These are phyloP conservation scores for Lasioglossum calceatum DNA, from an alignment of 2,888 invertebrate genomes.

Conservation along the genomic window DNA sequence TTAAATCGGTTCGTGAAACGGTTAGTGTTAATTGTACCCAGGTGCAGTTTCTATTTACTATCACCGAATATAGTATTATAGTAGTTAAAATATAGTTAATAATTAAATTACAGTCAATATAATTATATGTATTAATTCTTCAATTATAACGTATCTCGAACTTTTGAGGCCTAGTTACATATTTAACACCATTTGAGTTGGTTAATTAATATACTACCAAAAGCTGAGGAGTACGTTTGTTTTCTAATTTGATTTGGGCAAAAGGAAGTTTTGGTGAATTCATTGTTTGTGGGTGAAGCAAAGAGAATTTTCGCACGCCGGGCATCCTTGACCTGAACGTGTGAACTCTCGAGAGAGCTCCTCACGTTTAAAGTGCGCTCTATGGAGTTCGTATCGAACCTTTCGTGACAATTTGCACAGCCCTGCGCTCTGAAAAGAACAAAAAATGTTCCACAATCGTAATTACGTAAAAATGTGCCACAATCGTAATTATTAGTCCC, in stretches of 20 bases:
- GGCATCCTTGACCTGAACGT: constrained; percentile 16
- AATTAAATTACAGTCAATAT: too few relatives aligned
- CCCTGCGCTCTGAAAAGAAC: too few relatives aligned
- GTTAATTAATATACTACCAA: background rate
- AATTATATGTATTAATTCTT: too few relatives aligned
- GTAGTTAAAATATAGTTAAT: too few relatives aligned
- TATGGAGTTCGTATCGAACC: background rate
- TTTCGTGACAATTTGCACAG: background rate
- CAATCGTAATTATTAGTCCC: background rate
- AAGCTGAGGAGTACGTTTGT: background rate
- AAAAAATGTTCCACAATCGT: background rate
- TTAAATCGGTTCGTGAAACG: too few relatives aligned
- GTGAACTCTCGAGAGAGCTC: constrained; percentile 10
- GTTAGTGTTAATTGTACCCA: too few relatives aligned
- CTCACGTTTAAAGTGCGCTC: constrained; percentile 12
- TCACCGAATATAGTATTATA: too few relatives aligned
- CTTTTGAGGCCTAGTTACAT: background rate
- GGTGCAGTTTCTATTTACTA: too few relatives aligned
- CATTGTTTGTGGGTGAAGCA: background rate
- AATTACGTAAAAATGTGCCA: background rate
- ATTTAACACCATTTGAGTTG: background rate
- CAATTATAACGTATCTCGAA: background rate
- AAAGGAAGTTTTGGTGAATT: background rate
- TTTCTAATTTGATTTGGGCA: background rate
- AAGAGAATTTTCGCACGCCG: background rate